Evolutionary conservation across 2,888 invertebrate genomes (phyloP), one percentile per base, ranked within the genome.

Genomic region (Ariolimax columbianus): DNA sequence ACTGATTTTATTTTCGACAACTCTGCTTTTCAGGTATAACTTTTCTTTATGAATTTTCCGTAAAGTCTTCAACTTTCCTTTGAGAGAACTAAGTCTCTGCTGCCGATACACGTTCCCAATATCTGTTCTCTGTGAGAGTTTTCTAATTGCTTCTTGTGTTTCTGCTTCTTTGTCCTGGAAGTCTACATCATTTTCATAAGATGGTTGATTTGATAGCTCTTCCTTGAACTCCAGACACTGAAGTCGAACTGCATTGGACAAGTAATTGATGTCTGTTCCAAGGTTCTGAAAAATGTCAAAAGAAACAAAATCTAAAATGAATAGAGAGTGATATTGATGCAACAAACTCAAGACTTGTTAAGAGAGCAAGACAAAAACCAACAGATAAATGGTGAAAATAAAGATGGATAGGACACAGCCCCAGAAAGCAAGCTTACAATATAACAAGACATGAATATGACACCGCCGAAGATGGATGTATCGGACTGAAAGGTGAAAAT

Each of bases 181-280:
- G 70, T 78, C 78, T 38, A 38, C 36, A 47, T 83, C 83, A 4
- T 77, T 33, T n/a, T 83, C 83, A 51, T 55, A 77, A 0, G 66
- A 26, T 19, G 68, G 77, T 23, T 33, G 55, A 9, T 78, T 78
- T 43, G n/a, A 36, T n/a, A 77, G n/a, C 38, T 77, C 51, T 30
- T 83, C 83, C 19, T 78, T 68, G 11, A 43, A n/a, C 11, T 78
- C n/a, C 17, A 83, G 30, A 55, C 55, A 47, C 26, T 72, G 30
- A 51, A 26, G 38, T 19, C 33, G 36, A 36, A 38, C 78, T 36
- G 77, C 30, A n/a, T 36, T 38, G 59, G 43, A 55, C 55, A 83
- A 2, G 23, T 55, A 36, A 19, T 55, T n/a, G n/a, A 78, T 17
- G 51, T 70, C 40, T 63, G 70, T 30, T 26, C 83, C 83, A 11